phyloP scores from a whole-genome alignment of 2,113 vertebrate species.

The Trichechus manatus region DNA sequence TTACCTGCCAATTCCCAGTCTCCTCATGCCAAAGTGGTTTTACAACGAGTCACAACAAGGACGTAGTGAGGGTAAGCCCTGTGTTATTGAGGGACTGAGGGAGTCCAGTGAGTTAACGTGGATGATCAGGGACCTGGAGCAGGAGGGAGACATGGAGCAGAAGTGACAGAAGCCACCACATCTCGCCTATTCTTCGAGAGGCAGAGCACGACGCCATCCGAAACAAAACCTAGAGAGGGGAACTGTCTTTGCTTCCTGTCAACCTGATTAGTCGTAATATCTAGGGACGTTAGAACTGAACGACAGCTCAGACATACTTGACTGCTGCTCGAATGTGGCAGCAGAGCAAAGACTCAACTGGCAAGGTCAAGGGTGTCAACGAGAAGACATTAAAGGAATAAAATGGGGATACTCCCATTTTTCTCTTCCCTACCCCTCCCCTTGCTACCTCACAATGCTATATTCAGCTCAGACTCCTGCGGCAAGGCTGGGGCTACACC shows the following conservation, averaged over 20 bases:
- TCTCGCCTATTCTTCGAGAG: neutral
- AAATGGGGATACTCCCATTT: neutral
- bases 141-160: neutral
- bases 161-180: conserved; percentile 27
- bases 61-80: neutral
- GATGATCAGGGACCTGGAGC: neutral
- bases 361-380: neutral
- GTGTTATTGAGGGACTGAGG: neutral
- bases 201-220: neutral
- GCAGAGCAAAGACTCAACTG: neutral
- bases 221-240: conserved; percentile 9
- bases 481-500: neutral
- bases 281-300: neutral
- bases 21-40: conserved; percentile 27
- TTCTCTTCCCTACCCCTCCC: neutral
- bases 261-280: neutral
- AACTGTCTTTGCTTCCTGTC: conserved; percentile 57
- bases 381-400: neutral
- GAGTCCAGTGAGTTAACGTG: neutral
- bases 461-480: neutral
- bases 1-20: conserved; percentile 59
- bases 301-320: neutral
- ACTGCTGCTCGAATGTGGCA: neutral
- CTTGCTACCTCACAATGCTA: neutral
- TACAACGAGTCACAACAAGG: neutral